phyloP scores from a whole-genome alignment of 2,888 invertebrate genomes.

The Dyspetes luteomarginatus region DNA sequence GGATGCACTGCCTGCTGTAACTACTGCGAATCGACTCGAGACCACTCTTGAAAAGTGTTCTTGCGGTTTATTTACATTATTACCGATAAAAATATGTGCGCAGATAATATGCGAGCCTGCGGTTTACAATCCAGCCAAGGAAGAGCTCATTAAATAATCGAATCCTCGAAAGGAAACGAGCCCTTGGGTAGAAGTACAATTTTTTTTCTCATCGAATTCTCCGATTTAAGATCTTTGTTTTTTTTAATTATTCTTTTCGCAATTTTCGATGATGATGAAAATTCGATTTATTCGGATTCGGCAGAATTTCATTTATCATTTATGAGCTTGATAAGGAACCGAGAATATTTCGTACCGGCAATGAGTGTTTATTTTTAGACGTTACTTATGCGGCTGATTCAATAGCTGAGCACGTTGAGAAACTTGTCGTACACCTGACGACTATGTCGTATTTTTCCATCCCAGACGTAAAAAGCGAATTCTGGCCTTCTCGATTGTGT shows the following conservation, averaged over 20 bases:
- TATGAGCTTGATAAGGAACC: constrained; percentile 23
- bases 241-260: too few relatives aligned
- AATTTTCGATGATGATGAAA: too few relatives aligned
- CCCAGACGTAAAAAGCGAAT: background rate
- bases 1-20: background rate
- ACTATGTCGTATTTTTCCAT: background rate
- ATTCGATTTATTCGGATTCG: background rate
- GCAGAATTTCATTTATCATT: constrained; percentile 5
- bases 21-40: constrained; percentile 12
- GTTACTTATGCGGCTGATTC: constrained; percentile 9
- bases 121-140: constrained; percentile 33
- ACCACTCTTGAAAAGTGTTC: constrained; percentile 13
- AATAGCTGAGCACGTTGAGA: constrained; percentile 11
- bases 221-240: too few relatives aligned
- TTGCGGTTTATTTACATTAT: constrained; percentile 32
- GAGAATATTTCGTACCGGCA: background rate
- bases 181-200: constrained; percentile 11
- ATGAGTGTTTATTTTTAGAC: constrained; percentile 31
- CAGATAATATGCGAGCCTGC: constrained; percentile 23
- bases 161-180: constrained; percentile 29
- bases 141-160: constrained; percentile 37
- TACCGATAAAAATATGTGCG: constrained; percentile 45
- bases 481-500: too few relatives aligned
- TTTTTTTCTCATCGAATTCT: constrained; percentile 10
- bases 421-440: background rate